Evolutionary conservation across 2,113 vertebrate species (phyloP), one percentile per base, ranked within the genome.

Genomic region (Tauraco erythrolophus): DNA sequence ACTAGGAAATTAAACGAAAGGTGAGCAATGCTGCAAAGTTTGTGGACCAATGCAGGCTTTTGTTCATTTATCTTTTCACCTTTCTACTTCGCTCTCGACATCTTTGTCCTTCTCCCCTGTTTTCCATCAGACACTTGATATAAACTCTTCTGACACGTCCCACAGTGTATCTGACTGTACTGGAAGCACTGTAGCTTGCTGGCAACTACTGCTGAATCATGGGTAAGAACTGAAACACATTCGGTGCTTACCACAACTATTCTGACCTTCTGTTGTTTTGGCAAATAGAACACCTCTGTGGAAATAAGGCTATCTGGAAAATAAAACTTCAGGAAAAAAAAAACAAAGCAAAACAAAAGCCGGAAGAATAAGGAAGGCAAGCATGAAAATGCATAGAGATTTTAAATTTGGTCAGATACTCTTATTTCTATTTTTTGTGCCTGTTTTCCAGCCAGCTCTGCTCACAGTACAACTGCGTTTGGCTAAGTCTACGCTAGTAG

Each of bases 401-500:
- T 77, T 85, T 61, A 69, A 72, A 93, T 93, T 72, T 90, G 88
- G 61, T 92, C 75, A 88, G 62, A 86, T 85, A 48, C 61, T 51
- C 17, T 39, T 48, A 14, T 17, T 89, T 71, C 30, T 54, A 37
- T 77, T 93, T 87, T 27, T 53, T 70, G 41, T 75, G 48, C 75
- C 57, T 82, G 57, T 83, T 43, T 89, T 96, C 45, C 61, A 79
- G 77, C 74, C 81, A 94, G 87, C 70, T 91, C 94, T 91, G 77
- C 70, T 96, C 80, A 39, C 77, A 88, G 48, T 89, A 82, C 89
- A 93, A 48, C 78, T 79, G 78, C 8, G 0, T 94, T 97, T 97
- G 96, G 96, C 96, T 4, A 43, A 53, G 33, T 89, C 87, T 91
- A 6, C 3, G 11, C 2, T 27, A 30, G 77, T 35, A 87, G 51